phyloP scores from a whole-genome alignment of 37 sponge, comb jelly and placozoan species.

The Dysidea cf. avara region DNA sequence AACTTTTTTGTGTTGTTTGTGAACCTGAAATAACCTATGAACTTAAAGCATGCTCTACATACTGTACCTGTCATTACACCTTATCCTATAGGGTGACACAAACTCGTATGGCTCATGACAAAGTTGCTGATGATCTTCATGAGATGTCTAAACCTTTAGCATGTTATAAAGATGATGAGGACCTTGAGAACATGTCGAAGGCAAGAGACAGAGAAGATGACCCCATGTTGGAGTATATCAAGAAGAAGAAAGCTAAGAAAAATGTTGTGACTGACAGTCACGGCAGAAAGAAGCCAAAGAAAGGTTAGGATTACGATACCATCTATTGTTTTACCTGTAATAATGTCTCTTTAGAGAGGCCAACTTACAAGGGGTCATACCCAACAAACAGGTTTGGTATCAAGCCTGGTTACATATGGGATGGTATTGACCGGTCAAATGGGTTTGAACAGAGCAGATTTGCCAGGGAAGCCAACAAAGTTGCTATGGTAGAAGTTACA shows the following conservation, averaged over 20 bases:
- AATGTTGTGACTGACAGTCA: background rate
- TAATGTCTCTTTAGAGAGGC: constrained; percentile 39
- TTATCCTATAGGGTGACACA: constrained; percentile 66
- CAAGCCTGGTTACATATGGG: constrained; percentile 95
- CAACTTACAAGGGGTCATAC: constrained; percentile 68
- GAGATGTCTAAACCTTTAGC: constrained; percentile 96
- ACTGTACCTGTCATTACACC: background rate
- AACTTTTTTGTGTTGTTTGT: no score
- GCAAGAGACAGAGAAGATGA: constrained; percentile 79
- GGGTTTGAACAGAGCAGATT: constrained; percentile 90
- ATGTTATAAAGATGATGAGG: constrained; percentile 88
- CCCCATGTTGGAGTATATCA: constrained; percentile 83
- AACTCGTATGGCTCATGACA: constrained; percentile 54
- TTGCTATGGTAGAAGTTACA: constrained; percentile 67
- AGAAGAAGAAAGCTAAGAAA: constrained; percentile 45
- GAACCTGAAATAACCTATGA: no score
- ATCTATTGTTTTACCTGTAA: no score
- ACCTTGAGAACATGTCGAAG: constrained; percentile 77
- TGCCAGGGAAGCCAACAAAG: constrained; percentile 45
- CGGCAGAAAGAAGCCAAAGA: no score
- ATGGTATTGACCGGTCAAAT: constrained; percentile 95
- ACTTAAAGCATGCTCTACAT: no score
- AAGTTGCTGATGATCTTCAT: constrained; percentile 65
- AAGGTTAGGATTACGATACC: no score
- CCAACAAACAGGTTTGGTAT: constrained; percentile 92